phyloP scores from a whole-genome alignment of 2,797 vertebrate species.

The Potorous gilbertii region DNA sequence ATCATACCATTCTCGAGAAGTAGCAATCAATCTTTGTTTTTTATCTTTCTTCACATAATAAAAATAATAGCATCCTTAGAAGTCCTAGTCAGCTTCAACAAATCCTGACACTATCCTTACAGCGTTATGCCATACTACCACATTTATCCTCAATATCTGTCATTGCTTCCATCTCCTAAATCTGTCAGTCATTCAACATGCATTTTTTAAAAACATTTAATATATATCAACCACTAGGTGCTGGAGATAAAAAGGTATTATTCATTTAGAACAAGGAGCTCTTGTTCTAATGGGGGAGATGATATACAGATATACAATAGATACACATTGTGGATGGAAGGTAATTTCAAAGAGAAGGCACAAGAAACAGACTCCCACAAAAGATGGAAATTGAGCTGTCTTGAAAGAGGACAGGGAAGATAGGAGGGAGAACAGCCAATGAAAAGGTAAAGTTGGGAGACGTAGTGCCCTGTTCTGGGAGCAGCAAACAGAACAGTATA shows the following conservation, averaged over 20 bases:
- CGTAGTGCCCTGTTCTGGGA: neutral
- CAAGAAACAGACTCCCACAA: neutral
- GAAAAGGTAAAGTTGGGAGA: neutral
- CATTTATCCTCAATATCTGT: neutral
- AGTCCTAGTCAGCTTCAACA: neutral
- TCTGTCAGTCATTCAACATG: neutral
- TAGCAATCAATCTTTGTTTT: neutral
- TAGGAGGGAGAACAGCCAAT: neutral
- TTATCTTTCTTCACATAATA: neutral
- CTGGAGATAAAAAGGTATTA: neutral
- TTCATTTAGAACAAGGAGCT: neutral
- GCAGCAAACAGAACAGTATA: neutral
- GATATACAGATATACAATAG: neutral
- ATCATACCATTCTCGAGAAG: neutral
- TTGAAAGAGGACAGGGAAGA: neutral
- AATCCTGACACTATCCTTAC: neutral
- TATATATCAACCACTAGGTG: neutral
- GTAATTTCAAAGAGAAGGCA: neutral
- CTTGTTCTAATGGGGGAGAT: neutral
- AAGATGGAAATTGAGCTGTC: neutral
- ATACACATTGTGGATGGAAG: neutral
- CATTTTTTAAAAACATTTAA: neutral
- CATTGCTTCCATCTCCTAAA: neutral
- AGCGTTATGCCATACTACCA: neutral
- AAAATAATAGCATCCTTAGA: neutral